Conservation (phyloP, 1,140 invertebrate species). For the Polypedilum vanderplanki region DNA sequence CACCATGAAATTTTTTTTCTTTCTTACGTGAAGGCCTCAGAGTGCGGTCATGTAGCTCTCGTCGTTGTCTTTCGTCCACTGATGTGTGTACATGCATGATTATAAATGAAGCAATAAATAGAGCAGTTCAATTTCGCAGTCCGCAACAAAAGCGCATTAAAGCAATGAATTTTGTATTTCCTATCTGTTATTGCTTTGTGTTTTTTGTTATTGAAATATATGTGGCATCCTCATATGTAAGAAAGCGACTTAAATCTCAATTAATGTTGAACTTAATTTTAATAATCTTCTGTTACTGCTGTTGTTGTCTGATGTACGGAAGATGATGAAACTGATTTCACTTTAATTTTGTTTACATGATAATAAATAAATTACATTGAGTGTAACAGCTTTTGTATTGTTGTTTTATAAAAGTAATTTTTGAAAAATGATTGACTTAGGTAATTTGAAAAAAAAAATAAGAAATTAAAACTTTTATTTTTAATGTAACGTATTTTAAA, state of each 20-base stretch:
- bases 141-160: conserved; percentile 11
- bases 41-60: conserved; percentile 21
- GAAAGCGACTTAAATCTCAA: conserved; percentile 1
- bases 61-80: too few species aligned
- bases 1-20: not conserved
- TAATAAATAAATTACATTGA: not conserved
- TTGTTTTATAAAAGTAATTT: too few species aligned
- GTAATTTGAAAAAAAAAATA: too few species aligned
- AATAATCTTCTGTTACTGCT: too few species aligned
- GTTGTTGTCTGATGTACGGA: not conserved
- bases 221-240: not conserved
- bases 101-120: conserved; percentile 26
- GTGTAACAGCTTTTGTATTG: too few species aligned
- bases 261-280: conserved; percentile 16
- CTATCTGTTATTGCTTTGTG: not conserved
- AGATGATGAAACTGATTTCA: not conserved
- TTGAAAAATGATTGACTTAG: too few species aligned
- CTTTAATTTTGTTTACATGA: conserved; percentile 22
- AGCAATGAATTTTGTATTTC: conserved; percentile 18
- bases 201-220: too few species aligned
- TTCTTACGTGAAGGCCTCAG: conserved; percentile 20
- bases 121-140: not conserved
- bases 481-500: too few species aligned
- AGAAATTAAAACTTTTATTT: too few species aligned
- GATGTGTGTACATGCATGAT: not conserved